Evolutionary conservation across 2,113 vertebrate species (phyloP).

Genomic region (Sinocyclocheilus anshuiensis): DNA sequence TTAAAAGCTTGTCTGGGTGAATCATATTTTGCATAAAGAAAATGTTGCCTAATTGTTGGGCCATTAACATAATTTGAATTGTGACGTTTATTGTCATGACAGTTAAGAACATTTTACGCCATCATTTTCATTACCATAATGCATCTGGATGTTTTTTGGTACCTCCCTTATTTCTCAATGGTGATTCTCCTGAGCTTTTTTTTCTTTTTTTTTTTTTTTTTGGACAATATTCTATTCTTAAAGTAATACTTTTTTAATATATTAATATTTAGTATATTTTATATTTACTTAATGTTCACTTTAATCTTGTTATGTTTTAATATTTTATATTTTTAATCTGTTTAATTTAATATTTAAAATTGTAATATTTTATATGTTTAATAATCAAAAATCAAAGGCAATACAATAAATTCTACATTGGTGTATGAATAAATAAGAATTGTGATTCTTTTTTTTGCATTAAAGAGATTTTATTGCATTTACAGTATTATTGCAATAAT

Average conservation of each 20-base stretch:
- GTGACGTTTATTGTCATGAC: neutral
- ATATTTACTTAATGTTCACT: no score
- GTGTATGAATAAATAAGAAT: no score
- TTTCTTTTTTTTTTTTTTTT: no score
- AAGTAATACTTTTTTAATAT: neutral
- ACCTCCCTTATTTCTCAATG: neutral
- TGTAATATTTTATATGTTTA: no score
- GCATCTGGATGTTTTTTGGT: neutral
- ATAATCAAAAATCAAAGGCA: no score
- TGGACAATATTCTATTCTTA: neutral
- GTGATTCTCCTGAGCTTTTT: neutral
- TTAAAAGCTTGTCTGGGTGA: neutral
- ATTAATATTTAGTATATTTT: neutral
- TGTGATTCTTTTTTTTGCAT: neutral
- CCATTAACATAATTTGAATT: neutral
- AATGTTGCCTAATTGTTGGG: neutral
- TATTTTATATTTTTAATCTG: no score
- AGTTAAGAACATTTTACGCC: neutral
- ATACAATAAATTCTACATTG: no score
- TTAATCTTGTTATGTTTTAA: no score
- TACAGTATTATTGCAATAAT: neutral
- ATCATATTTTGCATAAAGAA: neutral
- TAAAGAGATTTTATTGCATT: neutral
- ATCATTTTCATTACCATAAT: neutral
- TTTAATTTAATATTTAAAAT: no score